Percentiles rank a stretch among this genome's conserved stretches.
Evolutionary conservation across 2,113 vertebrate species (phyloP).

Genomic region (Pygoscelis antarcticus): DNA sequence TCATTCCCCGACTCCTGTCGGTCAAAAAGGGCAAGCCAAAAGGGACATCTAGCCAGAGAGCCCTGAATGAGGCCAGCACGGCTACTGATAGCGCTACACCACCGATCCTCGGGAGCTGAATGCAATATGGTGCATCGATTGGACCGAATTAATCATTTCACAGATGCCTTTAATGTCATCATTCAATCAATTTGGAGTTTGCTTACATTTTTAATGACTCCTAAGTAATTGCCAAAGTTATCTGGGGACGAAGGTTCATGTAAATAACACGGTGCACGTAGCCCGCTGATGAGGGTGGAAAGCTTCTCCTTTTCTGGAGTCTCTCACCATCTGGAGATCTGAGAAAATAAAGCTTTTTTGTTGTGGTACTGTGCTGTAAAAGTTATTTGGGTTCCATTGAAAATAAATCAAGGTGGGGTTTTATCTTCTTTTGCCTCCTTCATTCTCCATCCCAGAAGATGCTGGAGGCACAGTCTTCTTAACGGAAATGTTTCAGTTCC

Average conservation of each 20-base stretch:
- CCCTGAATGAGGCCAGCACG: background rate
- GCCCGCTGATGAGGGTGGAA: background rate
- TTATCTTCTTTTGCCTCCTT: background rate
- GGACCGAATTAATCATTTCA: background rate
- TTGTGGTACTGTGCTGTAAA: background rate
- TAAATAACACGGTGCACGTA: background rate
- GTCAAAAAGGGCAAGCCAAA: background rate
- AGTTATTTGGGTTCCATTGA: background rate
- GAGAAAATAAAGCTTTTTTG: background rate
- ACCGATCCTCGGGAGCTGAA: fast-evolving
- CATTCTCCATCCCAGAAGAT: background rate
- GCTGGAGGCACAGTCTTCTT: background rate
- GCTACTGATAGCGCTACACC: background rate
- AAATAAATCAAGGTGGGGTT: background rate
- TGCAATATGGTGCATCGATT: background rate
- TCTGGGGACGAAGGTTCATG: background rate
- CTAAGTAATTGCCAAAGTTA: background rate
- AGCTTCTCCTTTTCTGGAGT: background rate
- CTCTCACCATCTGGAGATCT: background rate
- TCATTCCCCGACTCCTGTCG: too few relatives aligned
- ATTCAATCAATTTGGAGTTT: background rate
- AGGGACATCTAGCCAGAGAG: background rate
- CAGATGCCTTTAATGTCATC: background rate
- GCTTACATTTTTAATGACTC: background rate
- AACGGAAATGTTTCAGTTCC: background rate